phyloP scores from a whole-genome alignment of 2,113 vertebrate genomes.

The Desmodus rotundus region DNA sequence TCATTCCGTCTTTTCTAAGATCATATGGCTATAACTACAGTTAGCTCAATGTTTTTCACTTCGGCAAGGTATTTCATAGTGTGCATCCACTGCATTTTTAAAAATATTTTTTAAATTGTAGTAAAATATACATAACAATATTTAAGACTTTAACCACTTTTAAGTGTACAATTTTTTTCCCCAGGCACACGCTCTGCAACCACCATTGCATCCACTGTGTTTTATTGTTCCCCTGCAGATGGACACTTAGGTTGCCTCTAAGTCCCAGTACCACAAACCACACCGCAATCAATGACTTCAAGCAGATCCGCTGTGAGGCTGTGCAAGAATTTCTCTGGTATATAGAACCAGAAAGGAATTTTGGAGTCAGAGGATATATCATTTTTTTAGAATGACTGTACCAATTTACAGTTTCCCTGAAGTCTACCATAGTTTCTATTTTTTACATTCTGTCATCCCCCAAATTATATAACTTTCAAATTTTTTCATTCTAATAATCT shows the following conservation, averaged over 20 bases:
- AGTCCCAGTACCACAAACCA: background rate
- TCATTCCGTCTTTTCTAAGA: background rate
- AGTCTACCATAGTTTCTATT: background rate
- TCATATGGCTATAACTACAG: background rate
- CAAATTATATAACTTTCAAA: background rate
- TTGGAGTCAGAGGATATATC: background rate
- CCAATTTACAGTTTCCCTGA: background rate
- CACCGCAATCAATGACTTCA: background rate
- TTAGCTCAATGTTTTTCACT: constrained; percentile 27
- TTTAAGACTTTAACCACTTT: background rate
- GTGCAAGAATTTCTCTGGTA: background rate
- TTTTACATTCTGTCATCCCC: background rate
- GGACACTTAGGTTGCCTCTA: background rate
- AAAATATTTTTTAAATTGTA: background rate
- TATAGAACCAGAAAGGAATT: background rate
- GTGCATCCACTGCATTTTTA: background rate
- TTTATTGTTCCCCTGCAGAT: background rate
- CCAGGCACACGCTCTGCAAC: too few species aligned
- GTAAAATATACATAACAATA: background rate
- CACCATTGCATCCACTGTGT: background rate
- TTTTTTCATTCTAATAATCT: background rate
- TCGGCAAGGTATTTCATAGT: background rate
- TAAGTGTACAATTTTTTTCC: background rate
- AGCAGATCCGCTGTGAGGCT: background rate
- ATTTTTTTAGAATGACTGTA: background rate